Evolutionary conservation across 1,140 invertebrate genomes (phyloP), one percentile per base, ranked within the genome.

Genomic region (Trigoniulus corallinus): DNA sequence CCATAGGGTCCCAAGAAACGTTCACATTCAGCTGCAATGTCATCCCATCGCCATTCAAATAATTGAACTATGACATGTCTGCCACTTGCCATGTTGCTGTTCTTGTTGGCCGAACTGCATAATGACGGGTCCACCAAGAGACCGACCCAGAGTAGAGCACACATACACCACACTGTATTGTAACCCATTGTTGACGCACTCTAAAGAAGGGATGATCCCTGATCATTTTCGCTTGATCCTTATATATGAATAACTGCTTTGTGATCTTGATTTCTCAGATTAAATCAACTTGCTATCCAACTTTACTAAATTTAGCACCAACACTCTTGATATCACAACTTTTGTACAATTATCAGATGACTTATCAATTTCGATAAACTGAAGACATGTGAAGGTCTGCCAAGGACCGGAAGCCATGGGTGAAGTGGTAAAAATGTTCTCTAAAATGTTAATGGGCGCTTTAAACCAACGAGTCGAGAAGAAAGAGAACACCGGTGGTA

Each of bases 1-100:
- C 69, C 69, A 48, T 61, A 58, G 3, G 70, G 66, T 21, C 64
- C 67, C 1, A 73, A 59, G 51, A 70, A 72, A 21, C 59, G 51
- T 53, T 72, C 67, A 54, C 72, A 73, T 55, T 73, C 72, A n/a
- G 52, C 52, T 3, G 68, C 70, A 29, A 73, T 65, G 51, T 72
- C 72, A 0, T 58, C 56, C 63, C 67, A 72, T 54, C 63, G 67
- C 67, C 72, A 73, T 56, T 72, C 68, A 48, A 68, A 64, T 29
- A 61, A 42, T 39, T 61, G 57, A n/a, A 56, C 56, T 27, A 60
- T 57, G 1, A 54, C 56, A 50, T 21, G 18, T 24, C 55, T 26
- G 12, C 53, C 55, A 20, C 4, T 20, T 7, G 21, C 41, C 41
- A 43, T 43, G 21, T 43, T n/a, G 41, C 7, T n/a, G 15, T 43